phyloP scores from a whole-genome alignment of 2,888 invertebrate species.

The Cataglyphis albicans region DNA sequence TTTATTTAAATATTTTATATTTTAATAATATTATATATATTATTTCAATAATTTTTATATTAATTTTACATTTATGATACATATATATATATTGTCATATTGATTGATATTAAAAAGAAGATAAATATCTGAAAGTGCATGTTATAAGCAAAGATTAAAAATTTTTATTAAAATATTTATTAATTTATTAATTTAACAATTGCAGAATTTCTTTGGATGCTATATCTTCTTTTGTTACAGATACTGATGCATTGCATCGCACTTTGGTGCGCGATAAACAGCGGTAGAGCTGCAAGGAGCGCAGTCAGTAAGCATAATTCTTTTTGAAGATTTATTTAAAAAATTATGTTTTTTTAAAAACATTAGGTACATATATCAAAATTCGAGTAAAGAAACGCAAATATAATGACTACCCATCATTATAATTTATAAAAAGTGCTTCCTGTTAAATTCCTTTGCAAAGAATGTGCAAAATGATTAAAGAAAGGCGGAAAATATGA shows the following conservation, averaged over 20 bases:
- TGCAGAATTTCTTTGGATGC: background rate
- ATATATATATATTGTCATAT: background rate
- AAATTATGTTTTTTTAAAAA: background rate
- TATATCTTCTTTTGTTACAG: slow-evolving; percentile 61
- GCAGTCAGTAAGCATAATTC: slow-evolving; percentile 70
- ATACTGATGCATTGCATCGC: slow-evolving; percentile 66
- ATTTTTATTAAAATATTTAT: background rate
- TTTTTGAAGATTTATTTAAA: background rate
- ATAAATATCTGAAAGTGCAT: background rate
- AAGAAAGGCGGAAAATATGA: background rate
- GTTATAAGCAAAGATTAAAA: background rate
- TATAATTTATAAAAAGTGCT: background rate
- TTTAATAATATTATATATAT: background rate
- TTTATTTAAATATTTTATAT: background rate
- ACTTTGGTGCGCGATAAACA: slow-evolving; percentile 64
- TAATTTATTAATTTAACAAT: background rate
- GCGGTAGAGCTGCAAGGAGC: slow-evolving; percentile 71
- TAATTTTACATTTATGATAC: slow-evolving; percentile 5
- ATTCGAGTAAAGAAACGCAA: background rate
- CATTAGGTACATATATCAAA: background rate
- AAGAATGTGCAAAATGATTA: background rate
- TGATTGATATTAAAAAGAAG: background rate
- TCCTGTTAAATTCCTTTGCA: background rate
- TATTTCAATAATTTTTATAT: background rate
- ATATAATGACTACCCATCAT: background rate